Evolutionary conservation across 2,888 invertebrate genomes (phyloP).

Genomic region (Eupithecia insigniata): DNA sequence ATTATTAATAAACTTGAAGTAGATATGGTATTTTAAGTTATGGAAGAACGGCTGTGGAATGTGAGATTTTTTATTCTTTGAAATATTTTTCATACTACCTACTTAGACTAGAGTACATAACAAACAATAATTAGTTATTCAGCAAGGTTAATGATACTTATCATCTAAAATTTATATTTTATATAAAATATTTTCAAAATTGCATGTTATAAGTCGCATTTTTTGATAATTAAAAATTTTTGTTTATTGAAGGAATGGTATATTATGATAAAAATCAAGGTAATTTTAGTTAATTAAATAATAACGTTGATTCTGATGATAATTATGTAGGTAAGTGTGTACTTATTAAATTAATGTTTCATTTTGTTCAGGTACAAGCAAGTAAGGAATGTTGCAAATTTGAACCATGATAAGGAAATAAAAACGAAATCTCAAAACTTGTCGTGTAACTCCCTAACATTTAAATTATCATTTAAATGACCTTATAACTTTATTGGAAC

Average conservation of each 20-base stretch:
- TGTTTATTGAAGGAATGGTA: background rate
- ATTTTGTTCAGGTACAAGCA: no score
- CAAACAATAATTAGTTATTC: background rate
- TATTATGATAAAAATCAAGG: background rate
- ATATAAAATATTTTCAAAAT: background rate
- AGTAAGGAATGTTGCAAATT: background rate
- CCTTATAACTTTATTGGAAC: background rate
- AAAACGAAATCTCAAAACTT: no score
- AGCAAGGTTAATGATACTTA: background rate
- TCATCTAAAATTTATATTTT: background rate
- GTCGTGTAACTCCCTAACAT: background rate
- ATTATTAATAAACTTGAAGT: no score
- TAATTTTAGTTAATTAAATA: background rate
- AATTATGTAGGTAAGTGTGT: background rate
- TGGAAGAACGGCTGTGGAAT: background rate
- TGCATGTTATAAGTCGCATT: background rate
- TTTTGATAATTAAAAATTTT: no score
- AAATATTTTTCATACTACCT: background rate
- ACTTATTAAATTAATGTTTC: background rate
- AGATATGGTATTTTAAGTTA: no score
- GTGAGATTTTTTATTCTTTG: background rate
- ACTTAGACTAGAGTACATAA: background rate
- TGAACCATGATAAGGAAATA: background rate
- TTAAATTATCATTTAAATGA: background rate
- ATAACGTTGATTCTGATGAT: background rate